Evolutionary conservation across 2,797 vertebrate genomes (phyloP).

Genomic region (Geotrypetes seraphini): DNA sequence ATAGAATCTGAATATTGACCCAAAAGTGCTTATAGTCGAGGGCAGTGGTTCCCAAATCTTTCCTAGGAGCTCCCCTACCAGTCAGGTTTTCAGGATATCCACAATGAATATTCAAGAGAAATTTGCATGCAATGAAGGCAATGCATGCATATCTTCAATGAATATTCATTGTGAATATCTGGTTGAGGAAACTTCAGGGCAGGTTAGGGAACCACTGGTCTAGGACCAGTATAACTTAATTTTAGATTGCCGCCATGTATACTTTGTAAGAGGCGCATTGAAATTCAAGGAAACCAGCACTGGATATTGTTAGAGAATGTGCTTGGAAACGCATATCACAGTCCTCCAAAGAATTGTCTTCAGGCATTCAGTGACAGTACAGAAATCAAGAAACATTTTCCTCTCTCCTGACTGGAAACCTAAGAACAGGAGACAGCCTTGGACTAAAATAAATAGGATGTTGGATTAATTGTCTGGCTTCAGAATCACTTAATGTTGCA

Average conservation of each 20-base stretch:
- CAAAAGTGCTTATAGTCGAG: too few relatives aligned
- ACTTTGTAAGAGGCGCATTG: conserved; percentile 60
- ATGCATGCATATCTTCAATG: too few relatives aligned
- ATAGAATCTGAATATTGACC: too few relatives aligned
- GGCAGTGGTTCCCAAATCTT: too few relatives aligned
- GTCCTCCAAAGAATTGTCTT: conserved; percentile 41
- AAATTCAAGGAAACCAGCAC: conserved; percentile 44
- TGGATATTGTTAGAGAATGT: conserved; percentile 45
- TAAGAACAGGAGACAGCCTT: conserved; percentile 39
- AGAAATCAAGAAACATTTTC: conserved; percentile 35
- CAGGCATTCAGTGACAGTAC: conserved; percentile 29
- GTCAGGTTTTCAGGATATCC: too few relatives aligned
- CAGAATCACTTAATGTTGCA: conserved; percentile 25
- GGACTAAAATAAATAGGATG: conserved; percentile 38
- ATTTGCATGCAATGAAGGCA: too few relatives aligned
- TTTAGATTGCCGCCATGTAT: conserved; percentile 44
- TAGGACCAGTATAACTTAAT: conserved; percentile 24
- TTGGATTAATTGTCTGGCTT: conserved; percentile 41
- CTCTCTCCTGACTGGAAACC: conserved; percentile 29
- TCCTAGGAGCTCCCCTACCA: too few relatives aligned
- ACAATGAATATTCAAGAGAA: too few relatives aligned
- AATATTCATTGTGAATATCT: too few relatives aligned
- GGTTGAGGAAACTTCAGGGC: too few relatives aligned
- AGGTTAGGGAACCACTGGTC: too few relatives aligned
- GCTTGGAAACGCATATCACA: conserved; percentile 39